Conservation (phyloP, 37 sponge, comb jelly and placozoan species). For the Eunapius fragilis region DNA sequence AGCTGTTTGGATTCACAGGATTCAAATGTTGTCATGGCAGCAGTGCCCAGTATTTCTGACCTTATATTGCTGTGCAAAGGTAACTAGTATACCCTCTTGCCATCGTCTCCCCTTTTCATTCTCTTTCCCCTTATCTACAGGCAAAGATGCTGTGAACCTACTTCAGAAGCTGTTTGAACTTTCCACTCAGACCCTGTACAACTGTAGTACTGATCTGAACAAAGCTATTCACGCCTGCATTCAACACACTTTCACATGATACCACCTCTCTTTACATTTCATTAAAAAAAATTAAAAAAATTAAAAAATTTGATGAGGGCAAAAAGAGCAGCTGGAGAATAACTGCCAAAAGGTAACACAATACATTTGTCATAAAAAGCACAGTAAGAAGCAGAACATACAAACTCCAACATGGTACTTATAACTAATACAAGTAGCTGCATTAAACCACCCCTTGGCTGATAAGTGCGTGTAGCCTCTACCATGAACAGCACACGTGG, state of each 20-base stretch:
- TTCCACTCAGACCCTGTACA: slow-evolving; percentile 14
- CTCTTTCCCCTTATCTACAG: slow-evolving; percentile 5
- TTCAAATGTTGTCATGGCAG: slow-evolving; percentile 48
- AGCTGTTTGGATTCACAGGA: slow-evolving; percentile 71
- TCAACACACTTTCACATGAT: slow-evolving; percentile 36
- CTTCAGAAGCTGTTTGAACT: slow-evolving; percentile 41
- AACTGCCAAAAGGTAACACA: no score
- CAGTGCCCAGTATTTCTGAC: slow-evolving; percentile 42
- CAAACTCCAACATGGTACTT: no score
- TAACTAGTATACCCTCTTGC: slow-evolving; percentile 3
- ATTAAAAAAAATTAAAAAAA: no score
- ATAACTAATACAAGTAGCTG: no score
- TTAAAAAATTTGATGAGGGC: no score
- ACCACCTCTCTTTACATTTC: neutral
- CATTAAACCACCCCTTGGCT: no score
- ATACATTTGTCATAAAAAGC: no score
- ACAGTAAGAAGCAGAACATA: no score
- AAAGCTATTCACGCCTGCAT: slow-evolving; percentile 52
- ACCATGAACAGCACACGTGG: no score
- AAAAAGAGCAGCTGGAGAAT: no score
- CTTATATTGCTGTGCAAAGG: slow-evolving; percentile 63
- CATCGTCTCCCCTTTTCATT: neutral
- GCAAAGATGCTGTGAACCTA: slow-evolving; percentile 32
- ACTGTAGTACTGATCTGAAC: slow-evolving; percentile 53
- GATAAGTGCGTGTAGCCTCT: no score